A percentile compares a stretch with the other conserved stretches of the same genome.
Conservation (phyloP, 2,797 vertebrate genomes). For the Sebastes itinus region DNA sequence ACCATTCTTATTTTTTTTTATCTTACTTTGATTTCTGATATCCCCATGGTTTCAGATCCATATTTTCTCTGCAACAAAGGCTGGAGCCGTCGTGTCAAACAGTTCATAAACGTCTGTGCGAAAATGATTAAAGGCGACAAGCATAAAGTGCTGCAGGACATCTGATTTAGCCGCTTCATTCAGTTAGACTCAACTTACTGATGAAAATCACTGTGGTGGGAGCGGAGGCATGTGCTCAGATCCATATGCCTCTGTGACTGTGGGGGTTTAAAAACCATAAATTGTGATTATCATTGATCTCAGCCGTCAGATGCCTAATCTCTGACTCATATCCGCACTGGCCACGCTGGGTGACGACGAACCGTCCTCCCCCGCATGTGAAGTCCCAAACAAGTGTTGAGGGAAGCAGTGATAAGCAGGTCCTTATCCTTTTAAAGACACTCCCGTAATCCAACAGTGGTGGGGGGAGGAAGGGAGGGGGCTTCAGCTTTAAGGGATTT, state of each 20-base stretch:
- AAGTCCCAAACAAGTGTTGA: conserved; percentile 78
- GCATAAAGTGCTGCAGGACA: conserved; percentile 23
- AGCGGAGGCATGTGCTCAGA: conserved; percentile 46
- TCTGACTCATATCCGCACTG: conserved; percentile 63
- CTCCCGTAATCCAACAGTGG: conserved; percentile 80
- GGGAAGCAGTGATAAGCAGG: conserved; percentile 80
- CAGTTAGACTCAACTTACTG: conserved; percentile 22
- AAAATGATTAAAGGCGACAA: conserved; percentile 40
- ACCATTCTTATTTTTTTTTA: neutral
- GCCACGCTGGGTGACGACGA: conserved; percentile 60
- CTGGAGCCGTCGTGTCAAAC: conserved; percentile 6
- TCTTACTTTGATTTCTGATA: neutral
- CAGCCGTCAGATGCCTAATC: conserved; percentile 69
- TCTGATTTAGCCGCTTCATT: conserved; percentile 43
- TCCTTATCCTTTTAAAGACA: conserved; percentile 87
- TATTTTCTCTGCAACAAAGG: conserved; percentile 8
- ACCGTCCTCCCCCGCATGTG: conserved; percentile 62
- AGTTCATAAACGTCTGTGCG: neutral
- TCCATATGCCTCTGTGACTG: conserved; percentile 61
- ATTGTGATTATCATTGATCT: conserved; percentile 79
- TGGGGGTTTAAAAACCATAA: conserved; percentile 60
- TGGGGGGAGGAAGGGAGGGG: conserved; percentile 60
- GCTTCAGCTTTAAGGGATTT: conserved; percentile 84
- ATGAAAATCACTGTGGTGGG: conserved; percentile 32
- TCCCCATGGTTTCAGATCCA: neutral